A percentile compares a stretch with the other conserved stretches of the same genome.
These are phyloP conservation scores for Coreius guichenoti DNA, from an alignment of 2,797 vertebrate genomes.

Conservation along the genomic window DNA sequence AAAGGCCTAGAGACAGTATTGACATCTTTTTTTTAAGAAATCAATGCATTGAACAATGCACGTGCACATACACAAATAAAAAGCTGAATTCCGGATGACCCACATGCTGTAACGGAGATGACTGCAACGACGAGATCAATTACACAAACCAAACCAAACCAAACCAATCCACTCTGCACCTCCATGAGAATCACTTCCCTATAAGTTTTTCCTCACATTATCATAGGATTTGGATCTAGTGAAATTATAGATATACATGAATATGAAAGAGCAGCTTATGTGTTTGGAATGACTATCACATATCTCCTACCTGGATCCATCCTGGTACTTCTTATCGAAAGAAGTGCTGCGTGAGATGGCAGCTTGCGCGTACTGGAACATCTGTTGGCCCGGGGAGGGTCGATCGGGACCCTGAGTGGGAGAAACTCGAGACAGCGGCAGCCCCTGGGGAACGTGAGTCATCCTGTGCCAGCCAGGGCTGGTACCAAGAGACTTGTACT, in stretches of 20 bases:
- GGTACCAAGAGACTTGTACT: constrained; percentile 82
- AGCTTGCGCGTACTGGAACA: constrained; percentile 81
- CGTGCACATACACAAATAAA: neutral
- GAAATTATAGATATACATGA: neutral
- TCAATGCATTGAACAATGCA: neutral
- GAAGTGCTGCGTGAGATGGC: constrained; percentile 86
- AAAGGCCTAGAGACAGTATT: neutral
- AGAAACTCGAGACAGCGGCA: constrained; percentile 81
- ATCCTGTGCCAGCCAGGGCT: constrained; percentile 84
- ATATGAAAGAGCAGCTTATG: neutral
- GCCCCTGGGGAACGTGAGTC: constrained; percentile 77
- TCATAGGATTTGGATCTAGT: neutral
- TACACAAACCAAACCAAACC: constrained; percentile 18
- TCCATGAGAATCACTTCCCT: neutral
- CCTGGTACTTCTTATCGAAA: constrained; percentile 85
- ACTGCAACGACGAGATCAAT: neutral
- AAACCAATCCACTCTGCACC: constrained; percentile 4
- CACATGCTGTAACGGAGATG: constrained; percentile 9
- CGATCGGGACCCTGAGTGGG: constrained; percentile 81
- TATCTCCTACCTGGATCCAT: constrained; percentile 80
- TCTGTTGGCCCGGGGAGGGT: constrained; percentile 82
- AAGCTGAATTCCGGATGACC: neutral
- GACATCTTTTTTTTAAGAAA: neutral
- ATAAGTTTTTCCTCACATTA: neutral
- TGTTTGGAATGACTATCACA: constrained; percentile 1